A percentile compares a stretch with the other conserved stretches of the same genome.
Conservation (phyloP, 2,888 invertebrate genomes). For the Heliconius aoede region DNA sequence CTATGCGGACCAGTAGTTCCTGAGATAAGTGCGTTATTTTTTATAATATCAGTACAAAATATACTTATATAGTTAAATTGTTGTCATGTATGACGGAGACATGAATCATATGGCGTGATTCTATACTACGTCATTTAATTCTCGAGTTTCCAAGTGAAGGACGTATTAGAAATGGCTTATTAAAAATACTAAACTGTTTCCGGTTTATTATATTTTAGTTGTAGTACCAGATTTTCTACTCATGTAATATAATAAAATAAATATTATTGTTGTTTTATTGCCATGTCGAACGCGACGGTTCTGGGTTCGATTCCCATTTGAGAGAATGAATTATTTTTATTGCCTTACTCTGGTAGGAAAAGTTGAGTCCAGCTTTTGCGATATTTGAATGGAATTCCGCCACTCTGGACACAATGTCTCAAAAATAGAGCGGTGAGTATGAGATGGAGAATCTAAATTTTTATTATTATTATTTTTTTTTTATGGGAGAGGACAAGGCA, state of each 20-base stretch:
- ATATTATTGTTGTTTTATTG: too few species aligned
- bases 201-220: not conserved
- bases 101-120: conserved; percentile 7
- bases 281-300: too few species aligned
- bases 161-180: conserved; percentile 10
- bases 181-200: not conserved
- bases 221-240: not conserved
- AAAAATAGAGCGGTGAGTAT: too few species aligned
- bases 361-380: too few species aligned
- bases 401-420: too few species aligned
- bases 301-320: too few species aligned
- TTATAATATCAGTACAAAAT: not conserved
- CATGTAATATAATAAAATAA: not conserved
- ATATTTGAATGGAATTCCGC: too few species aligned
- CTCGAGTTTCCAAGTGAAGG: not conserved
- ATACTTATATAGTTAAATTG: not conserved
- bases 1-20: not conserved
- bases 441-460: too few species aligned
- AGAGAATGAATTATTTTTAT: too few species aligned
- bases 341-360: too few species aligned
- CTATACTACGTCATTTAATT: conserved; percentile 8
- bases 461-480: too few species aligned
- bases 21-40: not conserved
- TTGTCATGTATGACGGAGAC: not conserved
- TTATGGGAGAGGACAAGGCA: too few species aligned